phyloP scores from a whole-genome alignment of 2,113 vertebrate genomes.

The Poeciliopsis retropinna region DNA sequence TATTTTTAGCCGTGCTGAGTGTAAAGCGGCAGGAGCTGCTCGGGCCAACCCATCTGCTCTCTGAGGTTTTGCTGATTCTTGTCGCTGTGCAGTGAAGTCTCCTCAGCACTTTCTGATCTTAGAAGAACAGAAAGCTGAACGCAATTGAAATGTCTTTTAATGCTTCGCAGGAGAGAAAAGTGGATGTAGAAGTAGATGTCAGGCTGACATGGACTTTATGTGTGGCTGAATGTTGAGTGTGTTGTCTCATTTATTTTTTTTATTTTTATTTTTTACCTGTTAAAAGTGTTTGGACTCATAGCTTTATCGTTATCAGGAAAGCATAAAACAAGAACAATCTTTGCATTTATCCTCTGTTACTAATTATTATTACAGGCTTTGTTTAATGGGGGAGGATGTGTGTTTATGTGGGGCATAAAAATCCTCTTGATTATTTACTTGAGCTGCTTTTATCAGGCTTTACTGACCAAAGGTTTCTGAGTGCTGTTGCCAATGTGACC shows the following conservation, averaged over 20 bases:
- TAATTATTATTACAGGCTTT: constrained; percentile 54
- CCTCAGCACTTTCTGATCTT: constrained; percentile 52
- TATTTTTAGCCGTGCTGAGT: constrained; percentile 69
- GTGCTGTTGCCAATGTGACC: constrained; percentile 57
- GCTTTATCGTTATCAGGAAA: constrained; percentile 62
- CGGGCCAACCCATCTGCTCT: constrained; percentile 69
- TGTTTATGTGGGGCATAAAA: constrained; percentile 48
- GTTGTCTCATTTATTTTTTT: constrained; percentile 55
- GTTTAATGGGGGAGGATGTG: constrained; percentile 32
- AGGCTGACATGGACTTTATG: constrained; percentile 41
- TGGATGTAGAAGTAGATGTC: constrained; percentile 30
- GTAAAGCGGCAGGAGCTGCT: constrained; percentile 57
- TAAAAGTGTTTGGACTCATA: constrained; percentile 64
- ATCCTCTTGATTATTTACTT: constrained; percentile 69
- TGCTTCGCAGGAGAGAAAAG: constrained; percentile 8
- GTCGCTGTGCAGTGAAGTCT: constrained; percentile 52
- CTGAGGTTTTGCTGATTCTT: constrained; percentile 60
- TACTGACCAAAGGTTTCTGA: constrained; percentile 71
- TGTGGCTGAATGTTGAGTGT: constrained; percentile 41
- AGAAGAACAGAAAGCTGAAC: constrained; percentile 25
- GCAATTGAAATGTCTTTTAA: constrained; percentile 23
- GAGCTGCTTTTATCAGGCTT: constrained; percentile 67
- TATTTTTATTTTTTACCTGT: constrained; percentile 26
- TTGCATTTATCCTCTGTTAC: constrained; percentile 70
- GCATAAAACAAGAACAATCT: constrained; percentile 49